Base-by-base conservation (phyloP, 2,797 vertebrate genomes). In the Acanthurus lineatus region DNA sequence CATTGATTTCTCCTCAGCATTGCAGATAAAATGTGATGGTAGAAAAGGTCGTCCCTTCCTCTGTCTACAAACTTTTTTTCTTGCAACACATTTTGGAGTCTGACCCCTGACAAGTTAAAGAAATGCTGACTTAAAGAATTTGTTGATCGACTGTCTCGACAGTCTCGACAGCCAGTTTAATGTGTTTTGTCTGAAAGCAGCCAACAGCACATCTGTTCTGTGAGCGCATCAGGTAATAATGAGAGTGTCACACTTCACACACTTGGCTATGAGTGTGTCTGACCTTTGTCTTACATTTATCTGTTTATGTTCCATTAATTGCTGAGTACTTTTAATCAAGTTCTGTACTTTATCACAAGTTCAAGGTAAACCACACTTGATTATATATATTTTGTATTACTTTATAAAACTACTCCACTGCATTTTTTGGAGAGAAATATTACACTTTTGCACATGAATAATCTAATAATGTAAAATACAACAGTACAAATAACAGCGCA, bases 161-260 rank as follows among this genome's bases (percentile, higher is more conserved):
- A 5, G 40, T 11, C 42, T 56, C 28, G 28, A 5, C 28, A 32
- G 28, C 40, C 40, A 32, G 47, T 9, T 61, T 69, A 0, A 17
- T 35, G 35, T 19, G 47, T 5, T 32, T 57, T 2, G 16, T 28
- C 54, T 74, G 64, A 47, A 69, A 10, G n/a, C 32, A 28, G 73
- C 77, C 73, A 73, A 1, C 63, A 59, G 70, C 67, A 86, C 87
- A 86, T 76, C 86, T 89, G 87, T 68, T 90, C 61, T 71, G 22
- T 15, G 63, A 67, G 20, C 35, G 64, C 42, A 58, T 76, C 62
- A 57, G 56, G 42, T 52, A 14, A 59, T 14, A 14, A 58, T 71
- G 19, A 54, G 25, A 1, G 3, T 42, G 62, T 77, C 53, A 40
- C 32, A 1, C 38, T 67, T 47, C 9, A 49, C 58, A 28, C 32